Base-by-base conservation (phyloP, 2,797 vertebrate genomes). In the Neoniphon sammara region DNA sequence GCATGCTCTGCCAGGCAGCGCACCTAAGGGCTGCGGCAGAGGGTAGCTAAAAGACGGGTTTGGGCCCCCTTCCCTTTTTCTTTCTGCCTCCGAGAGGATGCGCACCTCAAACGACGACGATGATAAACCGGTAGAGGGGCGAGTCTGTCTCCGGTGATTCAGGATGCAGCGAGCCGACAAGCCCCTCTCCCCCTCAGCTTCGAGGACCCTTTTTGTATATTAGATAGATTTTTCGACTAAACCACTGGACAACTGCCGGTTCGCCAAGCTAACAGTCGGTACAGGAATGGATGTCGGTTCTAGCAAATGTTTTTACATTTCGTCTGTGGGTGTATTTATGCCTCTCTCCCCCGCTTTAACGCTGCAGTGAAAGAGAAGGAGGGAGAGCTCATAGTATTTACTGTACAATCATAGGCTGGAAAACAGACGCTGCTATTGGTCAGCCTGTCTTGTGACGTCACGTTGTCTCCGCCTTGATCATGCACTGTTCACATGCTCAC, bases 1-100 rank as follows among this genome's bases (percentile, higher is more conserved):
- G 94, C 94, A 96, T 93, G 93, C 93, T 77, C 87, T 86, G 93
- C 91, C 91, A 55, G 77, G 80, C 85, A 90, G 85, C 83, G 66
- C 82, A 73, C 82, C 80, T 81, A 69, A 57, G 80, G 64, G 86
- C 87, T 85, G 90, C 78, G 73, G 80, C 85, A 86, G 83, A 66
- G 84, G 75, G 65, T 72, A 27, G 25, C 25, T 27, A 61, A 27
- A 68, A 82, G 75, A 18, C 76, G 30, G 83, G 34, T 36, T 68
- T 1, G 36, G 46, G 53, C 82, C 68, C 55, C 34, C 60, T 74
- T 75, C 70, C 54, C 59, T 7, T 15, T 66, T 23, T 69, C 65
- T 69, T 64, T 73, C 66, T 30, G 65, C 31, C 65, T 64, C 55
- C 62, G 67, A 15, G 71, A 57, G 34, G 85, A 84, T 83, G 70